Evolutionary conservation across 2,888 invertebrate species (phyloP).

Genomic region (Spisula subtruncata): DNA sequence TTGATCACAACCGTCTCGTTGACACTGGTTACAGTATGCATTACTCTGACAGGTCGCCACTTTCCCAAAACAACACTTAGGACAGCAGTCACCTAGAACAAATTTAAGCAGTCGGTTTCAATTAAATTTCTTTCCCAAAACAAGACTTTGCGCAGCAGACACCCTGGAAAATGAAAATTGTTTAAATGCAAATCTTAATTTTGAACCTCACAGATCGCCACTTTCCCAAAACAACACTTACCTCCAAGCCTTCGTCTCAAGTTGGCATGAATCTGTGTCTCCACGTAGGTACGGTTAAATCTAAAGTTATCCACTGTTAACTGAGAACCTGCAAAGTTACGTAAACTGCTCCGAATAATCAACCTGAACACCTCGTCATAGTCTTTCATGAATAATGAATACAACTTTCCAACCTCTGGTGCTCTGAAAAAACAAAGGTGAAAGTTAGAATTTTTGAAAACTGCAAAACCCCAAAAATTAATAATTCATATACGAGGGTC

Average conservation of each 20-base stretch:
- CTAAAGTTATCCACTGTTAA: constrained; percentile 75
- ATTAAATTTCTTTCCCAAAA: too few relatives aligned
- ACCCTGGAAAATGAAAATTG: too few relatives aligned
- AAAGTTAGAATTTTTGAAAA: not conserved
- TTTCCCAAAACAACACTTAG: constrained; percentile 70
- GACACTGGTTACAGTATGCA: constrained; percentile 68
- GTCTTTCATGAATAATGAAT: constrained; percentile 68
- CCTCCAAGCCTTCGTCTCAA: constrained; percentile 73
- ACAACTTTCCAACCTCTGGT: constrained; percentile 74
- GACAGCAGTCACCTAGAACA: constrained; percentile 75
- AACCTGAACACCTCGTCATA: constrained; percentile 70
- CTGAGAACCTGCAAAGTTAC: constrained; percentile 68
- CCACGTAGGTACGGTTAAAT: constrained; percentile 74
- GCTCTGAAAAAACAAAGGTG: constrained; percentile 64
- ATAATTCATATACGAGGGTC: not conserved
- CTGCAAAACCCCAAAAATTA: not conserved
- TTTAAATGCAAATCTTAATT: too few relatives aligned
- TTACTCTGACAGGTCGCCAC: constrained; percentile 67
- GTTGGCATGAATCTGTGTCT: constrained; percentile 65
- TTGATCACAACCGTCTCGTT: constrained; percentile 53
- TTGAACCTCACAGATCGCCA: too few relatives aligned
- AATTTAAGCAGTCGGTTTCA: too few relatives aligned
- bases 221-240: too few relatives aligned
- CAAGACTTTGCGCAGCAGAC: too few relatives aligned
- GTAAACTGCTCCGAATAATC: constrained; percentile 69